Evolutionary conservation across 2,113 vertebrate species (phyloP).

Genomic region (Gymnorhina tibicen): DNA sequence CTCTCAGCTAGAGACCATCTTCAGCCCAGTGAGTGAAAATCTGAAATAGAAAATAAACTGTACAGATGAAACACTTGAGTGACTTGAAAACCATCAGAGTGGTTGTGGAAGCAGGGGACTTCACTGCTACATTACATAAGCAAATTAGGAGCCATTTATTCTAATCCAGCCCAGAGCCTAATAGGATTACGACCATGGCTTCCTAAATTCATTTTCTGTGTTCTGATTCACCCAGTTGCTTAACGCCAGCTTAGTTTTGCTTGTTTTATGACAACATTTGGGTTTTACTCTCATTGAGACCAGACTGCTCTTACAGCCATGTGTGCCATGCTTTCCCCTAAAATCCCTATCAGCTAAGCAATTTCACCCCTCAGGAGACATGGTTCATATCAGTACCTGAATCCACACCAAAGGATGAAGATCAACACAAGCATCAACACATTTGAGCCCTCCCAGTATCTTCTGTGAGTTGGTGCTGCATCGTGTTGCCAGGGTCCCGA

Average conservation of each 20-base stretch:
- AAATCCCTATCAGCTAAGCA: neutral
- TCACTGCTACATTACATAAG: neutral
- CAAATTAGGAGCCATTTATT: neutral
- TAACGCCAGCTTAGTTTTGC: neutral
- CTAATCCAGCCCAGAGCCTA: constrained; percentile 11
- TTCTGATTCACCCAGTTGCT: constrained; percentile 11
- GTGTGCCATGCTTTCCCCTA: neutral
- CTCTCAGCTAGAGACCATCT: neutral
- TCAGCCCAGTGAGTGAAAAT: neutral
- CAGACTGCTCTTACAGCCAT: neutral
- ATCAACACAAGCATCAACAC: neutral
- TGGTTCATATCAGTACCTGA: neutral
- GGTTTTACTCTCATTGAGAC: neutral
- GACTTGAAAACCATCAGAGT: neutral
- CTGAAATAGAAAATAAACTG: neutral
- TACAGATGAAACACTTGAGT: neutral
- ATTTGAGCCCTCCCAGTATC: neutral
- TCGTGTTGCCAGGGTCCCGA: neutral
- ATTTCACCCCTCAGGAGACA: neutral
- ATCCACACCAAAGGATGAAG: neutral
- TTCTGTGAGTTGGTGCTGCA: neutral
- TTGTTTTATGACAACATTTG: neutral
- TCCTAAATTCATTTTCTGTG: constrained; percentile 21
- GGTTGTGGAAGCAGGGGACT: neutral
- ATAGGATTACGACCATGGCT: neutral